These are phyloP conservation scores for Allygus modestus DNA, from an alignment of 2,888 invertebrate species.

Conservation along the genomic window DNA sequence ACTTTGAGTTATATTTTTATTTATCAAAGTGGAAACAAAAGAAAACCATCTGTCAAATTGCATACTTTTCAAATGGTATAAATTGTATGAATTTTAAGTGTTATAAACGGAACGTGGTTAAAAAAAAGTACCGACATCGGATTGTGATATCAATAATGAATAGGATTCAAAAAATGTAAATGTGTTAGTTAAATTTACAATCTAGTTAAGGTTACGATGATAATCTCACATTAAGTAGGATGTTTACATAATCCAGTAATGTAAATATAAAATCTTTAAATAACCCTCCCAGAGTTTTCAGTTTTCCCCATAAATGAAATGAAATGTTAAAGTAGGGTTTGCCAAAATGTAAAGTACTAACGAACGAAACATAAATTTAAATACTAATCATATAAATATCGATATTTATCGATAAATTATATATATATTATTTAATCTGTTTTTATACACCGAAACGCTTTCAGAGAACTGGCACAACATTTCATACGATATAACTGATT, in stretches of 20 bases:
- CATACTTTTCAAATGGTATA: too few relatives aligned
- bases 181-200: neutral
- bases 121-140: too few relatives aligned
- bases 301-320: neutral
- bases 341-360: too few relatives aligned
- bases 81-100: too few relatives aligned
- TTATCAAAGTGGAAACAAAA: neutral
- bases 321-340: neutral
- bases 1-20: neutral
- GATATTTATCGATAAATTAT: neutral
- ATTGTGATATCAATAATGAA: too few relatives aligned
- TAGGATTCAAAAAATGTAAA: neutral
- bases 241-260: neutral
- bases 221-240: neutral
- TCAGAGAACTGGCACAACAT: constrained; percentile 26
- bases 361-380: neutral
- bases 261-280: neutral
- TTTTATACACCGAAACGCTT: constrained; percentile 13
- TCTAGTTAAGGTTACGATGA: neutral
- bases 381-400: neutral
- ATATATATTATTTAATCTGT: constrained; percentile 8
- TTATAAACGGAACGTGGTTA: neutral
- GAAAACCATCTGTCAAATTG: neutral
- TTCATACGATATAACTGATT: neutral
- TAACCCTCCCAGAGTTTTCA: too few relatives aligned